These are phyloP conservation scores for Actenoides hombroni DNA, from an alignment of 2,113 vertebrate species.

Conservation along the genomic window DNA sequence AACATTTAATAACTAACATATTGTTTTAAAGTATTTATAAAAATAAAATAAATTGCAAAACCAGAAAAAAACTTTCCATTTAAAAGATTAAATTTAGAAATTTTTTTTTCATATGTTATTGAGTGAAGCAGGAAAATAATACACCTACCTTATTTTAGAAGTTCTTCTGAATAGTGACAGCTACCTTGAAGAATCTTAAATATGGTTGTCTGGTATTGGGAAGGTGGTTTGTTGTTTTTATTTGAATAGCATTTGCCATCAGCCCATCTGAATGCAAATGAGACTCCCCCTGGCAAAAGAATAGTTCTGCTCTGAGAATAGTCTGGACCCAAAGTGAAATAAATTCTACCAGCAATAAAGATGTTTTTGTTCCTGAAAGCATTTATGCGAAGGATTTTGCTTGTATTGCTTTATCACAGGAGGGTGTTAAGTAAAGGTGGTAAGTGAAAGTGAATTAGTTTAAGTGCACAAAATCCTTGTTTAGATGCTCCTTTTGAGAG, in stretches of 20 bases:
- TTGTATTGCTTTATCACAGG: conserved; percentile 15
- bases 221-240: background rate
- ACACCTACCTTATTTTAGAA: background rate
- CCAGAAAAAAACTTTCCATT: background rate
- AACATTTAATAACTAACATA: background rate
- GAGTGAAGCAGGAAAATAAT: background rate
- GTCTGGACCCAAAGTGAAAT: background rate
- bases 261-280: background rate
- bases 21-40: background rate
- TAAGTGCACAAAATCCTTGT: conserved; percentile 21
- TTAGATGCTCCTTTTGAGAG: conserved; percentile 30
- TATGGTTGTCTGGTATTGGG: background rate
- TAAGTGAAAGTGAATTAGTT: conserved; percentile 41
- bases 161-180: background rate
- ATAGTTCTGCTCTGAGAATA: background rate
- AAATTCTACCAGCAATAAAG: background rate
- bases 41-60: background rate
- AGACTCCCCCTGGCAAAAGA: background rate
- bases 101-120: background rate
- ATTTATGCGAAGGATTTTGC: conserved; percentile 1
- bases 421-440: conserved; percentile 9
- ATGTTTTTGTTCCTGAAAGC: background rate
- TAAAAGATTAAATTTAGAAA: background rate
- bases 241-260: background rate
- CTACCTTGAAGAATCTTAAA: background rate